Conservation (phyloP, 2,888 invertebrate species). For the Ceriagrion tenellum region DNA sequence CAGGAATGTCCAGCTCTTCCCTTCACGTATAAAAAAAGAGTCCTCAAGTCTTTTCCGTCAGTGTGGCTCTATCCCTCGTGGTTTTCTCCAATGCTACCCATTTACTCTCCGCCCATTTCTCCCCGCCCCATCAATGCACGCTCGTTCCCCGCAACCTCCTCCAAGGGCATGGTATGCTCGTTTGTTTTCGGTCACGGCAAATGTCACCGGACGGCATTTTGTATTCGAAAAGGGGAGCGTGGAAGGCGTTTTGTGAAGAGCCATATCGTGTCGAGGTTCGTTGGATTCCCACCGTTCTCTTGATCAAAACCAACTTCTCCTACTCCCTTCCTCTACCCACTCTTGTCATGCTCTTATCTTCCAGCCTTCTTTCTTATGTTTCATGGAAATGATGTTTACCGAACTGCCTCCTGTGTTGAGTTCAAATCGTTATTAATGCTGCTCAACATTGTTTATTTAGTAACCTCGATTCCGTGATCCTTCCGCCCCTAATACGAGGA, state of each 20-base stretch:
- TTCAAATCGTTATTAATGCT: background rate
- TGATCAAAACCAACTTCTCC: background rate
- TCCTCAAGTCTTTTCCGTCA: too few species aligned
- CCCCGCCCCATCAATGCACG: background rate
- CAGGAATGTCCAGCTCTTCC: too few species aligned
- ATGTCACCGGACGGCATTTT: constrained; percentile 55
- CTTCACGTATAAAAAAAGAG: too few species aligned
- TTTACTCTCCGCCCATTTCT: too few species aligned
- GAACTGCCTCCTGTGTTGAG: background rate
- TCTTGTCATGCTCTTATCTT: background rate
- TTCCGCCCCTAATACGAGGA: background rate
- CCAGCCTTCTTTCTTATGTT: background rate
- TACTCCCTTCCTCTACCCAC: too few species aligned
- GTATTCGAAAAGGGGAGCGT: background rate
- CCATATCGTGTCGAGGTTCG: constrained; percentile 12
- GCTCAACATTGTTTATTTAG: background rate
- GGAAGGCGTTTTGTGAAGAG: background rate
- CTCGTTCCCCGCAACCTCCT: background rate
- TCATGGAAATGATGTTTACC: background rate
- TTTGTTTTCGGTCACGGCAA: constrained; percentile 12
- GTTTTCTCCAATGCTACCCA: too few species aligned
- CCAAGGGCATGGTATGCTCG: background rate
- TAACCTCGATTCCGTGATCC: background rate
- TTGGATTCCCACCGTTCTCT: background rate
- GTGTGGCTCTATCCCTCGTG: too few species aligned